Base-by-base conservation (phyloP, 2,888 invertebrate genomes). In the Volucella inanis region DNA sequence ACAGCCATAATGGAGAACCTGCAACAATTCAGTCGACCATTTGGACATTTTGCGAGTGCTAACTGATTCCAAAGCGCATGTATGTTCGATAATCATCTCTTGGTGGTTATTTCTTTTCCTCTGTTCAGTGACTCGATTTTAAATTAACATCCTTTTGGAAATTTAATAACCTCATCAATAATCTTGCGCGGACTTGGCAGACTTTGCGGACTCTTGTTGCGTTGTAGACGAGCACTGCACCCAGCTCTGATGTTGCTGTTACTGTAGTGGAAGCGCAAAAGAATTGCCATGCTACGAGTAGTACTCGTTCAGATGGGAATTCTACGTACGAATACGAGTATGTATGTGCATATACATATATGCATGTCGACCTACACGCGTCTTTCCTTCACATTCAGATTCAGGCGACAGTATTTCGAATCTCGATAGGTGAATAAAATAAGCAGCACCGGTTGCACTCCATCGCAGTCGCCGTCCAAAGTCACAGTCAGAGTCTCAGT, bases 61-160 rank as follows among this genome's bases (percentile, higher is more conserved):
- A 85, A 85, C 85, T 85, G 85, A 85, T 85, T 81, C 85, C 72
- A 85, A 82, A 74, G 77, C 64, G 77, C 75, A 87, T 87, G 88
- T 88, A 87, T 81, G 83, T 74, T 72, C 77, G 87, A 87, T 88
- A 87, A 87, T 88, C 87, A 87, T 87, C 87, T 31, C 31, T 86
- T 72, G 87, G 76, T 85, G 80, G 83, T 81, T 87, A 78, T 87
- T 86, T 83, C 87, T 84, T 84, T 87, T 84, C 83, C 86, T 80
- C 77, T 86, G 85, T 78, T 85, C 87, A 86, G 78, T 87, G 86
- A 70, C 82, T 81, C 86, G 86, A 82, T 82, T 81, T 86, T 82
- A 86, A 86, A 86, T 88, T 88, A 87, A 87, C 88, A 87, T 88
- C 87, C 88, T 88, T 88, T 87, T 87, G 88, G 88, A 88, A 88